Conservation (phyloP, 1,140 invertebrate genomes). For the Drosophila leontia region DNA sequence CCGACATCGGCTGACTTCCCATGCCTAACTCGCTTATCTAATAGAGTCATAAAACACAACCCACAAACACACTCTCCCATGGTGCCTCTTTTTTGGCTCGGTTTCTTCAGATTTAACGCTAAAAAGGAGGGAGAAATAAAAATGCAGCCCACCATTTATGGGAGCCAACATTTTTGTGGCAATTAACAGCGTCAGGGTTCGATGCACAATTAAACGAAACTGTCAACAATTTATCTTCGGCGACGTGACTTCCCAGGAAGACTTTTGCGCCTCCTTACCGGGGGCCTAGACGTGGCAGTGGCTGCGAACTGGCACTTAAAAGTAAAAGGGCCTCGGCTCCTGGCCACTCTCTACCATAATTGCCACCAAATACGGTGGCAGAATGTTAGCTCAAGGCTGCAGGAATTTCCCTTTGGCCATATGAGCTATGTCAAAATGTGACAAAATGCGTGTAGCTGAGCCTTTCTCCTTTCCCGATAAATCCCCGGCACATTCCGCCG, state of each 20-base stretch:
- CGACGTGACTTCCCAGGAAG: slow-evolving; percentile 76
- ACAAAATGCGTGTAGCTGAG: slow-evolving; percentile 77
- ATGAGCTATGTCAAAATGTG: slow-evolving; percentile 82
- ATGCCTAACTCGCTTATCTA: slow-evolving; percentile 62
- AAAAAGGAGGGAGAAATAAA: slow-evolving; percentile 9
- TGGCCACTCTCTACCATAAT: slow-evolving; percentile 55
- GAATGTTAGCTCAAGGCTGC: slow-evolving; percentile 56
- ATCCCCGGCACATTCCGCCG: slow-evolving; percentile 48
- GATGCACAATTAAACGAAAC: slow-evolving; percentile 76
- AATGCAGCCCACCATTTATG: slow-evolving; percentile 48
- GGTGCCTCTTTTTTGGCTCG: slow-evolving; percentile 8
- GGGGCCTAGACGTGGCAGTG: slow-evolving; percentile 54
- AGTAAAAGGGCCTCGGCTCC: slow-evolving; percentile 67
- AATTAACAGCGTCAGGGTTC: slow-evolving; percentile 67
- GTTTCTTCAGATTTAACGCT: slow-evolving; percentile 29
- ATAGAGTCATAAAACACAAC: slow-evolving; percentile 72
- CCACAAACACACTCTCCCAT: slow-evolving; percentile 45
- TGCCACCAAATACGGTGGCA: slow-evolving; percentile 73
- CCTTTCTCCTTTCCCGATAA: slow-evolving; percentile 58
- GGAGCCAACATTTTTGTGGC: slow-evolving; percentile 65
- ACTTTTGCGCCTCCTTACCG: slow-evolving; percentile 73
- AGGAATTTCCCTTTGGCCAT: slow-evolving; percentile 52
- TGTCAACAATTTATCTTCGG: slow-evolving; percentile 80
- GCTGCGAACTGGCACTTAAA: slow-evolving; percentile 34
- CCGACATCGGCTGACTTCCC: slow-evolving; percentile 24